Evolutionary conservation across 2,113 vertebrate genomes (phyloP).

Genomic region (Limanda limanda): DNA sequence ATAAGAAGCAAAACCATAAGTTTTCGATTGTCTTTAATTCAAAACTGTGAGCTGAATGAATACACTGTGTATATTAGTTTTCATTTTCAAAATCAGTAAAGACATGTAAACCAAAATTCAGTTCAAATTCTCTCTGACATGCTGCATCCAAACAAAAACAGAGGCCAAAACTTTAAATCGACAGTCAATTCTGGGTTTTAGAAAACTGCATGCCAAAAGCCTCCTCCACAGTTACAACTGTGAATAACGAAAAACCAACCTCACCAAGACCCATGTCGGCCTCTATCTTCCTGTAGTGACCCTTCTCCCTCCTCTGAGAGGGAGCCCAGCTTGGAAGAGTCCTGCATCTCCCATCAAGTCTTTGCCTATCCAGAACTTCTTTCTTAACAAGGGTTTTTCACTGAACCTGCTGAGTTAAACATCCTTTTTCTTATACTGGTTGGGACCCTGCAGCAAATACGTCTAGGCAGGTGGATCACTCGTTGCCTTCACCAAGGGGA

Average conservation of each 20-base stretch:
- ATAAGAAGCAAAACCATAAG: neutral
- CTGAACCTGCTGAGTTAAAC: constrained; percentile 59
- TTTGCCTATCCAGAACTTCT: constrained; percentile 42
- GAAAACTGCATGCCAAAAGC: neutral
- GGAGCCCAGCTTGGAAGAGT: constrained; percentile 12
- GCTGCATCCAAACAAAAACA: neutral
- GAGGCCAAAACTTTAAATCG: neutral
- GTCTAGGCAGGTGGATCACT: constrained; percentile 56
- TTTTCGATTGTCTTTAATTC: neutral
- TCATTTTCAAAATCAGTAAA: neutral
- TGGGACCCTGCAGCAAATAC: constrained; percentile 31
- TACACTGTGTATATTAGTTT: neutral
- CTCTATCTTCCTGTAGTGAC: constrained; percentile 43
- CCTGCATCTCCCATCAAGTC: constrained; percentile 38
- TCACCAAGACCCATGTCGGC: constrained; percentile 43
- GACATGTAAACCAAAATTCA: neutral
- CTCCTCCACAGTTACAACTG: no score
- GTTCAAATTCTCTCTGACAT: constrained; percentile 6
- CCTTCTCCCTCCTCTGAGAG: constrained; percentile 35
- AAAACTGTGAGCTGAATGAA: neutral
- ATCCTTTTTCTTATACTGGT: constrained; percentile 49
- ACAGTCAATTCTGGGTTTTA: neutral
- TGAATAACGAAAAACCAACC: neutral
- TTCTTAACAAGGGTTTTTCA: constrained; percentile 65
- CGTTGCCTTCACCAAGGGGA: constrained; percentile 14